phyloP scores from a whole-genome alignment of 2,888 invertebrate genomes.

The Meiosimyza decipiens region DNA sequence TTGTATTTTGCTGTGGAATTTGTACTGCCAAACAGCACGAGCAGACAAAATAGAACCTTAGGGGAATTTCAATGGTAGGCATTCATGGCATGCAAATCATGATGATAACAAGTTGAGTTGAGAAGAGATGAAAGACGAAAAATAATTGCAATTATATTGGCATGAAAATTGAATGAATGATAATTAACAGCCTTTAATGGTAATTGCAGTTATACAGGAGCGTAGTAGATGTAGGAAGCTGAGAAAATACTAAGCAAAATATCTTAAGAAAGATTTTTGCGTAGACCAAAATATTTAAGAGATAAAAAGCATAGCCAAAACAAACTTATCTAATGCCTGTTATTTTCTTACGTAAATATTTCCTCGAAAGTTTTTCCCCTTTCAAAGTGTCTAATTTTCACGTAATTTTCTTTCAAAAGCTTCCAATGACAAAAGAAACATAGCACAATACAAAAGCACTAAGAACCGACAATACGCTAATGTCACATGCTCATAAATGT shows the following conservation, averaged over 20 bases:
- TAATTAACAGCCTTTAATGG: constrained; percentile 4
- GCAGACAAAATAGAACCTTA: background rate
- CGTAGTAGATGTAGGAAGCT: too few species aligned
- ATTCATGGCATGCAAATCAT: background rate
- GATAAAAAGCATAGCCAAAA: too few species aligned
- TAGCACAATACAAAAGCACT: background rate
- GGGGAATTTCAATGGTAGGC: constrained; percentile 1
- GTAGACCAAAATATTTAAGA: too few species aligned
- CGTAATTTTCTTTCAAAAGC: too few species aligned
- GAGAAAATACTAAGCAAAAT: too few species aligned
- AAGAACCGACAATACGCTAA: background rate
- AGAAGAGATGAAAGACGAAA: background rate
- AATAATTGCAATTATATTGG: constrained; percentile 18
- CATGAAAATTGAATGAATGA: constrained; percentile 1
- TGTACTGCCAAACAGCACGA: background rate
- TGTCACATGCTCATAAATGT: constrained; percentile 3
- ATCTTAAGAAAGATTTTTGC: too few species aligned
- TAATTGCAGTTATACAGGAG: background rate
- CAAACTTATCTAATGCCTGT: too few species aligned
- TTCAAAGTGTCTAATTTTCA: too few species aligned
- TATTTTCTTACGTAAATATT: too few species aligned
- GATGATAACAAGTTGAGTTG: background rate
- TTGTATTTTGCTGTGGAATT: constrained; percentile 7
- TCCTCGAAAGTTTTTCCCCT: too few species aligned
- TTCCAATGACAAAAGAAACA: too few species aligned